Evolutionary conservation across 2,113 vertebrate species (phyloP), one percentile per base, ranked within the genome.

Genomic region (Potamarius usumacintae): DNA sequence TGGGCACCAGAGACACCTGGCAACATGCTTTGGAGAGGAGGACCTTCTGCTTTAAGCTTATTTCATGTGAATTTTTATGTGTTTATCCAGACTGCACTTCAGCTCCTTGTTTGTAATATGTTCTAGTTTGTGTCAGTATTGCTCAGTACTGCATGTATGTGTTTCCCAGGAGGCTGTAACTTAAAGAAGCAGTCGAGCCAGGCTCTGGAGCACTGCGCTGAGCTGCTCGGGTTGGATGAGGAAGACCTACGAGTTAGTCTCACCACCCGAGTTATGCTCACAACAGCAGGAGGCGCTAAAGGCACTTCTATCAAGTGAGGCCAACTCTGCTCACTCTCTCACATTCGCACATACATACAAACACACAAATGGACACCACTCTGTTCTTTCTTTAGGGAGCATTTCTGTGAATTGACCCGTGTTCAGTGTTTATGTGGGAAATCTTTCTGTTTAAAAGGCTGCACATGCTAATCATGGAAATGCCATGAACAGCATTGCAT

Each of bases 291-390:
- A 94, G 98, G 98, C 94, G 90, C 95, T 94, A 99, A 99, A 95
- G 97, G 97, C 90, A 99, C 97, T 0, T 96, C 96, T 90, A 99
- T 99, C 94, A 99, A 98, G 98, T 99, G 95, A 96, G 97, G 91
- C 8, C 5, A 76, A 0, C 1, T 82, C 78, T 8, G 57, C 65
- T 71, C 67, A 34, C 52, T 60, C 27, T 42, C 67, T 17, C 2
- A 9, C 76, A 20, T 10, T 17, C 77, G 9, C 4, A 8, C 78
- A 10, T 7, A 27, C 52, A 9, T 2, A n/a, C 48, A 72, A 1
- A 48, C 71, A 18, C 60, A 15, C 60, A 63, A 18, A n/a, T 30
- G 20, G 15, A 67, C 62, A 55, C 25, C 8, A 17, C 42, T 76
- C 20, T 72, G 12, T 72, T 42, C 69, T 72, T 67, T 27, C 27